Percentiles rank a stretch among this genome's conserved stretches.
These are phyloP conservation scores for Drosophila biarmipes DNA, from an alignment of 1,140 invertebrate species.

Conservation along the genomic window DNA sequence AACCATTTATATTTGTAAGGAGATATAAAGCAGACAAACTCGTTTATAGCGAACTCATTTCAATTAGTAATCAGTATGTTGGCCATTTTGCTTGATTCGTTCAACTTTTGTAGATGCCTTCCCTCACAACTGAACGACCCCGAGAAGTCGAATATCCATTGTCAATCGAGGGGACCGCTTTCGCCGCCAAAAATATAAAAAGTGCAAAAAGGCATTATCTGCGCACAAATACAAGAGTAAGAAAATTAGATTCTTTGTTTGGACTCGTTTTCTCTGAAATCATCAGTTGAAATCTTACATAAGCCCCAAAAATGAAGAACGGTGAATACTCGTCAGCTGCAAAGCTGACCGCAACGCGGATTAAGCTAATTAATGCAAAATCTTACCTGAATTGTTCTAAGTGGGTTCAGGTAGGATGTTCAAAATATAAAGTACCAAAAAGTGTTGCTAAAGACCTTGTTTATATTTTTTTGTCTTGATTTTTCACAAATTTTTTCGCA, in stretches of 20 bases:
- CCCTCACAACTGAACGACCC: neutral
- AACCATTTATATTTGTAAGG: neutral
- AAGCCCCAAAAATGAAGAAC: conserved; percentile 62
- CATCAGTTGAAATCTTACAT: conserved; percentile 44
- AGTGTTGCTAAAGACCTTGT: no score
- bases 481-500: no score
- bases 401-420: no score
- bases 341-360: conserved; percentile 13
- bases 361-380: no score
- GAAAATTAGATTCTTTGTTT: neutral
- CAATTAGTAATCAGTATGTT: conserved; percentile 1
- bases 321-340: conserved; percentile 46
- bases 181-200: neutral
- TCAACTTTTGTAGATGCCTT: neutral
- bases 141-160: neutral
- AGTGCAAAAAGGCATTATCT: conserved; percentile 3
- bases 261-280: conserved; percentile 6
- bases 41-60: neutral
- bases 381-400: no score
- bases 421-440: no score
- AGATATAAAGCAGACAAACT: neutral
- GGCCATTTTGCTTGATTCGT: conserved; percentile 8
- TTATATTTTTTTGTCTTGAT: no score
- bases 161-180: neutral
- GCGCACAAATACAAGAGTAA: neutral